Conservation (phyloP, 2,113 vertebrate genomes). For the Lophura nycthemera region DNA sequence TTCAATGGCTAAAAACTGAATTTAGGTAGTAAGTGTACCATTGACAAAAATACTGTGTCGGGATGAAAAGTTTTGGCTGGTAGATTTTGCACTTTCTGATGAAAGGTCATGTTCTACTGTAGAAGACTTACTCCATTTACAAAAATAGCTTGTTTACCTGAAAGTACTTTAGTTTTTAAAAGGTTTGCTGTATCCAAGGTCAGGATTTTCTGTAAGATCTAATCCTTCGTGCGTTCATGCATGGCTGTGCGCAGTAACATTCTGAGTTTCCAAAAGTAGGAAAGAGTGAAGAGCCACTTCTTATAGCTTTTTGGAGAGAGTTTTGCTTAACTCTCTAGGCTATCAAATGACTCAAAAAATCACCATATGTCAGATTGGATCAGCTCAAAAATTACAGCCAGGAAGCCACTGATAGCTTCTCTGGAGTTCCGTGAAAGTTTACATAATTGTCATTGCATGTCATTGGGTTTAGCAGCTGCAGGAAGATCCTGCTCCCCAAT, state of each 20-base stretch:
- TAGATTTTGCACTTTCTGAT: slow-evolving; percentile 13
- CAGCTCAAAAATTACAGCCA: slow-evolving; percentile 35
- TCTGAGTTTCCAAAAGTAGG: slow-evolving; percentile 10
- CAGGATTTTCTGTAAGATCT: slow-evolving; percentile 4
- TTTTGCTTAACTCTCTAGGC: not conserved
- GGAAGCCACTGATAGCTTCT: slow-evolving; percentile 41
- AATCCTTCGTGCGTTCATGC: not conserved
- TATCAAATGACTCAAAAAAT: slow-evolving; percentile 47
- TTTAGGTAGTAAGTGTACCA: not conserved
- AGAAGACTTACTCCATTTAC: not conserved
- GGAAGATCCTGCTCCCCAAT: slow-evolving; percentile 39
- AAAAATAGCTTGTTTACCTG: not conserved
- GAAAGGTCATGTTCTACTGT: not conserved
- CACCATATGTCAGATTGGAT: slow-evolving; percentile 52
- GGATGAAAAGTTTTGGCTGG: not conserved
- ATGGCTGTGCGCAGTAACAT: not conserved
- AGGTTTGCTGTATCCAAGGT: not conserved
- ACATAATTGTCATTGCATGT: slow-evolving; percentile 45
- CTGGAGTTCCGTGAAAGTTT: slow-evolving; percentile 47
- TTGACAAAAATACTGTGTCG: not conserved
- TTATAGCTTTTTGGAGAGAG: slow-evolving; percentile 34
- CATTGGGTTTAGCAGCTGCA: slow-evolving; percentile 47
- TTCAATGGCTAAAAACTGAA: not conserved
- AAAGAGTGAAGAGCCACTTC: not conserved
- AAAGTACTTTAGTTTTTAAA: not conserved